phyloP scores from a whole-genome alignment of 2,113 vertebrate species.

The Platichthys stellatus region DNA sequence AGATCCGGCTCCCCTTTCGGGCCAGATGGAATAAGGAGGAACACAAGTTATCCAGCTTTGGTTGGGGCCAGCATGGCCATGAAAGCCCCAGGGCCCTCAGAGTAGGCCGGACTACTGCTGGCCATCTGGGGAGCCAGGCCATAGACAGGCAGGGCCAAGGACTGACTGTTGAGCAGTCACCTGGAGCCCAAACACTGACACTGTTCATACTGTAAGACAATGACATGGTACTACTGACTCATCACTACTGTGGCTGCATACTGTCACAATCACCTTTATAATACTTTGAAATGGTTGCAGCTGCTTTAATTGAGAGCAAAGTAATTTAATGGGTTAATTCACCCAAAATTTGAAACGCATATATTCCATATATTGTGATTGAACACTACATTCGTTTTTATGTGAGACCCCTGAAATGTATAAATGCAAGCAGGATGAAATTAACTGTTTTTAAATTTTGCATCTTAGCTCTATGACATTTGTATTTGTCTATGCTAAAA shows the following conservation, averaged over 20 bases:
- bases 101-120: conserved; percentile 82
- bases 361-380: background rate
- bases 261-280: conserved; percentile 4
- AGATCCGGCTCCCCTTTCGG: conserved; percentile 87
- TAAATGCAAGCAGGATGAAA: too few relatives aligned
- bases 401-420: too few relatives aligned
- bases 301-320: conserved; percentile 24
- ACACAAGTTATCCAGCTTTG: conserved; percentile 94
- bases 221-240: conserved; percentile 29
- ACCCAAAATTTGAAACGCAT: background rate
- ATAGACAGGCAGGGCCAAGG: conserved; percentile 45
- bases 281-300: background rate
- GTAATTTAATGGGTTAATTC: conserved; percentile 7
- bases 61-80: conserved; percentile 99
- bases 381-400: background rate
- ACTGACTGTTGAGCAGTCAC: conserved; percentile 49
- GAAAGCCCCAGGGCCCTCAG: conserved; percentile 90
- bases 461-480: background rate
- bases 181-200: conserved; percentile 30
- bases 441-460: too few relatives aligned
- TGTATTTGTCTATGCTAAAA: background rate
- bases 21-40: conserved; percentile 90
- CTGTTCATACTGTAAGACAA: conserved; percentile 5
- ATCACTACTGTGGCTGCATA: background rate
- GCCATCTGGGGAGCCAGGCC: conserved; percentile 76